A percentile compares a stretch with the other conserved stretches of the same genome.
Evolutionary conservation across 2,888 invertebrate species (phyloP).

Genomic region (Philopedon plagiatum): DNA sequence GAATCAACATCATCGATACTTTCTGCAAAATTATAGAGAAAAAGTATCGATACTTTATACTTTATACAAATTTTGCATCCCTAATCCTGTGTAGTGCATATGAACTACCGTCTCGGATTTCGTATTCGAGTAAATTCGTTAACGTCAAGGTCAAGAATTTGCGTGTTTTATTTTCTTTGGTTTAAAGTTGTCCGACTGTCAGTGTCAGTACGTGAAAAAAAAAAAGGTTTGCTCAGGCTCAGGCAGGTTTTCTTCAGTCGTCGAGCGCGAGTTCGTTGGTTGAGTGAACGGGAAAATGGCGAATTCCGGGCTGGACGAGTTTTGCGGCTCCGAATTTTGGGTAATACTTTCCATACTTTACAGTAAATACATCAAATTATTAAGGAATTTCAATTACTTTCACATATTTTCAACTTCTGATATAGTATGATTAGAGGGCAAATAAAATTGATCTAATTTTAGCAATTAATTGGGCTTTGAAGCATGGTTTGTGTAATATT

Average conservation of each 20-base stretch:
- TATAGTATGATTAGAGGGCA: not conserved
- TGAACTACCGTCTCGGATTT: not conserved
- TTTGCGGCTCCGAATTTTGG: slow-evolving; percentile 87
- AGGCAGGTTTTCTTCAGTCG: not conserved
- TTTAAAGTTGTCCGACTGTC: no score
- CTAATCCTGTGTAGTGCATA: no score
- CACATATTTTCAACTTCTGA: not conserved
- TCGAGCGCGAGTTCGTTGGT: not conserved
- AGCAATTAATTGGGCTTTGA: not conserved
- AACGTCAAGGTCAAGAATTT: not conserved
- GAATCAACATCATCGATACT: no score
- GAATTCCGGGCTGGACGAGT: slow-evolving; percentile 77
- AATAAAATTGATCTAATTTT: not conserved
- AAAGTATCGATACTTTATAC: no score
- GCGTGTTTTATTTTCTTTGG: no score
- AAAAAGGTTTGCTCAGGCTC: no score
- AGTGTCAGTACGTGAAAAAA: no score
- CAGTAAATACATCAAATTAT: not conserved
- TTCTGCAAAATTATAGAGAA: no score
- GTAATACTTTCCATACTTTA: slow-evolving; percentile 71
- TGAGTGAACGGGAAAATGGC: slow-evolving; percentile 63
- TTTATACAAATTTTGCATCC: no score
- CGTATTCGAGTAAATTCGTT: not conserved
- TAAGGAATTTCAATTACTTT: no score
- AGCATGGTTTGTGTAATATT: not conserved